Conservation (phyloP, 1,140 invertebrate species). For the Apocrypta bakeri region DNA sequence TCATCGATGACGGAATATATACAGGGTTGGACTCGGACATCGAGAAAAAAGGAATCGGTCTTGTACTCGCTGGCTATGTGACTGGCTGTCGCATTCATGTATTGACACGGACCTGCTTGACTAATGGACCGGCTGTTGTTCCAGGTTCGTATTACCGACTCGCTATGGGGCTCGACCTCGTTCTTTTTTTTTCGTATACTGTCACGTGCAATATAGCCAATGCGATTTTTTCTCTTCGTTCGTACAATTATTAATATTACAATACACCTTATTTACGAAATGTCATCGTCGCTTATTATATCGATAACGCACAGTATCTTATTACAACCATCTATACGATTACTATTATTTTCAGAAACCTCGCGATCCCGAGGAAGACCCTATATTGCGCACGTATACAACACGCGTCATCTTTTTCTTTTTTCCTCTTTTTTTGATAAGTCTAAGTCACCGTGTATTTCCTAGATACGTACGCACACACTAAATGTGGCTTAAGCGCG, state of each 20-base stretch:
- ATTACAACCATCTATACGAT: too few relatives aligned
- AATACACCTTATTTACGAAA: too few relatives aligned
- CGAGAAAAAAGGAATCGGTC: constrained; percentile 51
- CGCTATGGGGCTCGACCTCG: constrained; percentile 58
- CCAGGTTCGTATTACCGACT: constrained; percentile 67
- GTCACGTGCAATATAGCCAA: not conserved
- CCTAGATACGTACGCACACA: too few relatives aligned
- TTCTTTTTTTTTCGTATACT: constrained; percentile 56
- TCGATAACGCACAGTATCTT: too few relatives aligned
- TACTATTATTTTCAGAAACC: too few relatives aligned
- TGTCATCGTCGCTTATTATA: too few relatives aligned
- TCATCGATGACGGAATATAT: not conserved
- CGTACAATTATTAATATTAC: not conserved
- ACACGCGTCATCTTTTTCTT: constrained; percentile 7
- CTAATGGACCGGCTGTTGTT: constrained; percentile 74
- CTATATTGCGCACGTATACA: too few relatives aligned
- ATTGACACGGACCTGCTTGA: constrained; percentile 73
- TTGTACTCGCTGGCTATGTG: constrained; percentile 52
- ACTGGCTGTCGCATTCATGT: constrained; percentile 72
- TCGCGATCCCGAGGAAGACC: too few relatives aligned
- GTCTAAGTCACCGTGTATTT: too few relatives aligned
- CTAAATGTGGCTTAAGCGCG: too few relatives aligned
- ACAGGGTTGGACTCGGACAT: not conserved
- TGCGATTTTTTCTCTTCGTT: constrained; percentile 54
- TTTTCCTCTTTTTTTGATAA: too few relatives aligned